Percentiles rank a stretch among this genome's conserved stretches.
Evolutionary conservation across 2,113 vertebrate genomes (phyloP).

Genomic region (Microtus oregoni): DNA sequence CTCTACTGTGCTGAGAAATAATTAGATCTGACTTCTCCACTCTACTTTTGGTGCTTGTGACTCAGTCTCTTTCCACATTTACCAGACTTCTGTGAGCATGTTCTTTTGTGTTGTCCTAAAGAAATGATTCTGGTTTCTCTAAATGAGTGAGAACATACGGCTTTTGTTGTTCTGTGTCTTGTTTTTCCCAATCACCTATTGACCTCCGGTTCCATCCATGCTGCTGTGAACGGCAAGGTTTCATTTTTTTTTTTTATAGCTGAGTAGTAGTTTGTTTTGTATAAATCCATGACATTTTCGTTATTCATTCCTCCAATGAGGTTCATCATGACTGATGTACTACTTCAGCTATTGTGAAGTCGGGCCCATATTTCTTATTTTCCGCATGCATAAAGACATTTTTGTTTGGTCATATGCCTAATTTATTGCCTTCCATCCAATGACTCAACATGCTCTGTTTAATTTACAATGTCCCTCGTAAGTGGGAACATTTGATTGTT

Average conservation of each 20-base stretch:
- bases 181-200: neutral
- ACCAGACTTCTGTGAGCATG: neutral
- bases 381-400: neutral
- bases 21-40: neutral
- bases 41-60: neutral
- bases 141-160: neutral
- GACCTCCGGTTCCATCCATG: neutral
- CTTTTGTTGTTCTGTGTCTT: neutral
- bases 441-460: neutral
- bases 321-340: neutral
- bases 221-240: neutral
- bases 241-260: neutral
- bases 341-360: neutral
- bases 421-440: neutral
- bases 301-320: neutral
- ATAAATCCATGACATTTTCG: neutral
- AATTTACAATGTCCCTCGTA: neutral
- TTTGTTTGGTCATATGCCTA: neutral
- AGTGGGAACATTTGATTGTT: neutral
- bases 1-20: neutral
- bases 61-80: neutral
- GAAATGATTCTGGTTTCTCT: no score
- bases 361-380: neutral
- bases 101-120: neutral
- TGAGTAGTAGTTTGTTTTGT: neutral